Evolutionary conservation across 2,888 invertebrate species (phyloP), one percentile per base, ranked within the genome.

Genomic region (Serrognathus titanus): DNA sequence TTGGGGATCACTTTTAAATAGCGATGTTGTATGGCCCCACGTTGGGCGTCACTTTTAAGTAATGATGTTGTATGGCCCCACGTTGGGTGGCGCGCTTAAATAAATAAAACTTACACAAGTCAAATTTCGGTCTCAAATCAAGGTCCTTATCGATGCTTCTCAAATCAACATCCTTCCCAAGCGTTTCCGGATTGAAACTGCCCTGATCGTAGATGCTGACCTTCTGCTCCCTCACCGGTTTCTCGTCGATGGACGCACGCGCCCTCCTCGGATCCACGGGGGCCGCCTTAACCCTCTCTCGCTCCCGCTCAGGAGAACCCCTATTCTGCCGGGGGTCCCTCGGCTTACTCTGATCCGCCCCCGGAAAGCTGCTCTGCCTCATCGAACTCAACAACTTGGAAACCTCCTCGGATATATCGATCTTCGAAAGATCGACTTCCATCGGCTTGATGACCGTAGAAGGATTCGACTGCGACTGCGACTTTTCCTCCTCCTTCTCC

Each of bases 401-500:
- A 5, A 88, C 87, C 71, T 88, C 87, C 62, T 85, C 87, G 51
- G 87, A 86, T 57, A 89, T 88, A 64, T 87, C 87, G 61, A 89
- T 86, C 75, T 88, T 87, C 8, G 88, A 88, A 37, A 88, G 77
- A 71, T 88, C 87, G 39, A 85, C 80, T 43, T 76, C 84, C 45
- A 83, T 80, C 0, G 85, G 83, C 41, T 81, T 80, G 51, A 79
- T 72, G 43, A 65, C 78, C 1, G 75, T 1, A 31, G 24, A 5
- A 31, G 38, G 7, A 11, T 12, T n/a, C 56, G 12, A 10, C 39
- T 38, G 39, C 41, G 6, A 73, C 68, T 13, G 39, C 41, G 6
- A 73, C 68, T 13, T 63, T 62, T 50, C 71, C 61, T 59, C 71
- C 64, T 58, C 71, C 68, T 61, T 74, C 58, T 67, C 58, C 35